These are phyloP conservation scores for Tragelaphus imberbis DNA, from an alignment of 2,113 vertebrate species.

Conservation along the genomic window DNA sequence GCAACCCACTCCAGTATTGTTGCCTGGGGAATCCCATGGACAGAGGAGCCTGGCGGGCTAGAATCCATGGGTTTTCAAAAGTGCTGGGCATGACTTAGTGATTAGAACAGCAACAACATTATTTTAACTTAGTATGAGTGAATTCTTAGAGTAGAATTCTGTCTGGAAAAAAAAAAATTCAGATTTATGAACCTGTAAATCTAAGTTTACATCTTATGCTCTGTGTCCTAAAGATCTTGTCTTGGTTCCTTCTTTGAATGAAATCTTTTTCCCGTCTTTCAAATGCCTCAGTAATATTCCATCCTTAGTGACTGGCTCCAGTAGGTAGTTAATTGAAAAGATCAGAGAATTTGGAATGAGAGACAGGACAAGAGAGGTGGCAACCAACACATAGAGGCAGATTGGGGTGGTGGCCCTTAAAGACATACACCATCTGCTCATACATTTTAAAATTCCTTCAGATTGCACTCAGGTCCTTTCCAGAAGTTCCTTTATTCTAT, in stretches of 20 bases:
- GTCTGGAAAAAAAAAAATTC: not conserved
- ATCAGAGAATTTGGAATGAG: not conserved
- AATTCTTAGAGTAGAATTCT: not conserved
- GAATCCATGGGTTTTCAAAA: not conserved
- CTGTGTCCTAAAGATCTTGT: not conserved
- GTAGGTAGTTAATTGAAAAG: not conserved
- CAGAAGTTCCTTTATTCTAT: not conserved
- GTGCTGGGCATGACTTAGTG: not conserved
- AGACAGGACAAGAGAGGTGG: not conserved
- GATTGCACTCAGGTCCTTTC: not conserved
- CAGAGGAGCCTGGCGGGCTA: not conserved
- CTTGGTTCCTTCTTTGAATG: not conserved
- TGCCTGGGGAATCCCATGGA: not conserved
- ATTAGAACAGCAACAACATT: not conserved
- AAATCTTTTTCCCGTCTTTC: not conserved
- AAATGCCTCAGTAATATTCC: not conserved
- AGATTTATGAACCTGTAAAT: not conserved
- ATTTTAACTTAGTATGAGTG: not conserved
- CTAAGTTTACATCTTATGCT: not conserved
- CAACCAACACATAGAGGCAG: not conserved
- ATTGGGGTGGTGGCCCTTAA: no score
- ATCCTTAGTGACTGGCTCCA: not conserved
- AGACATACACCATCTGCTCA: not conserved
- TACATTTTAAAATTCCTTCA: not conserved
- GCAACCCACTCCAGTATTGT: not conserved